Evolutionary conservation across 1,140 invertebrate genomes (phyloP), one percentile per base, ranked within the genome.

Genomic region (Geopemphigus sp.): DNA sequence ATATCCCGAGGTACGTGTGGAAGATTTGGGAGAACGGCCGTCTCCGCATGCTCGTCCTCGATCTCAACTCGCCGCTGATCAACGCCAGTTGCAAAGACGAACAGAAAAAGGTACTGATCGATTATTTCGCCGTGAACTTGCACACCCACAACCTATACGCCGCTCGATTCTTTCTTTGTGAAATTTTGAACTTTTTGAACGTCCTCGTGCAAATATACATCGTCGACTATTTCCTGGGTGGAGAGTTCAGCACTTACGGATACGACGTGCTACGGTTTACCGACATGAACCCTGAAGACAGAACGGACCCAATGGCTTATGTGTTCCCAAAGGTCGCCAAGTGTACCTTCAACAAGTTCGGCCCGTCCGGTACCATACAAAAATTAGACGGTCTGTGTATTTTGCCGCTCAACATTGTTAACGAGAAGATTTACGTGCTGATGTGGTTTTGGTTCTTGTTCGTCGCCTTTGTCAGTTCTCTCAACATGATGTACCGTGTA

Each of bases 361-460:
- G 89, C 81, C 86, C 87, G 82, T 90, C 89, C 15, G 91, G 91
- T 10, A 85, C 86, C 0, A 84, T 88, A n/a, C 87, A 90, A 83
- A 84, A 86, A 0, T 87, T 87, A 80, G 92, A 94, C 82, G 88
- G 89, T 14, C 85, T 94, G 0, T 94, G 92, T 82, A 87, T 94
- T 8, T 84, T 94, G 64, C 90, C 92, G 0, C 83, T 94, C 14
- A 94, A 94, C 83, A 89, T 93, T 81, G 86, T 94, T 17, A 93
- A 94, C 84, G 92, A 94, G 83, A 94, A 94, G 84, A 90, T 94
- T 68, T 94, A 93, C 83, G 87, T 91, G 17, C 89, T 94, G 66
- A 84, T 94, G 0, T 94, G 92, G 92, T 90, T 94, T 84, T 95
- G 93, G 93, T 90, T 94, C 74, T 87, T 93, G 53, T 84, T 91